Conservation (phyloP, 1,140 invertebrate species). For the Sarcophaga bullata region DNA sequence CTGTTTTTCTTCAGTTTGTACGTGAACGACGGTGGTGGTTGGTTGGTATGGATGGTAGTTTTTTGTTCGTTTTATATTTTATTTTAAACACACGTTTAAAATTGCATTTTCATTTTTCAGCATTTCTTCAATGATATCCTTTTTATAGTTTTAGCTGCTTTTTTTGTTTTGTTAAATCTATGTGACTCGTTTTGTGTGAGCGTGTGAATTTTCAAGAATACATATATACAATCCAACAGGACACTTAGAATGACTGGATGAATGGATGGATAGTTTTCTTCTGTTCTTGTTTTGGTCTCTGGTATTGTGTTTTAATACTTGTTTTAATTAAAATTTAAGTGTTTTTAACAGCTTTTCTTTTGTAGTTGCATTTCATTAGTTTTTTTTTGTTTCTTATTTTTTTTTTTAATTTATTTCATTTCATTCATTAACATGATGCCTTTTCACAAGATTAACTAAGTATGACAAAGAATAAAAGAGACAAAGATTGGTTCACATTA, state of each 20-base stretch:
- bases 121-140: background rate
- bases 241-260: background rate
- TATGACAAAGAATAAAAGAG: too few species aligned
- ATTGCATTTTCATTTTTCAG: slow-evolving; percentile 5
- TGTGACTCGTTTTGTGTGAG: too few species aligned
- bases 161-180: background rate
- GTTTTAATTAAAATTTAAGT: slow-evolving; percentile 27
- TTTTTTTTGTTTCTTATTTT: too few species aligned
- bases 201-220: background rate
- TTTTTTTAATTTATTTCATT: too few species aligned
- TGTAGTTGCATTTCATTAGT: background rate
- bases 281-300: background rate
- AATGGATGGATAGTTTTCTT: background rate
- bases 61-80: slow-evolving; percentile 11
- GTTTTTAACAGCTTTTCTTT: slow-evolving; percentile 24
- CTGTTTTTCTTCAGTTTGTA: background rate
- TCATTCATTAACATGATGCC: too few species aligned
- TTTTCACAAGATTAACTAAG: too few species aligned
- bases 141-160: slow-evolving; percentile 4
- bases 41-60: too few species aligned
- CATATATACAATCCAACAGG: background rate
- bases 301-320: slow-evolving; percentile 3
- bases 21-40: background rate
- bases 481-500: too few species aligned
- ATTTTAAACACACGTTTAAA: slow-evolving; percentile 6